Base-by-base conservation (phyloP, 2,113 vertebrate genomes). In the Aptenodytes forsteri region DNA sequence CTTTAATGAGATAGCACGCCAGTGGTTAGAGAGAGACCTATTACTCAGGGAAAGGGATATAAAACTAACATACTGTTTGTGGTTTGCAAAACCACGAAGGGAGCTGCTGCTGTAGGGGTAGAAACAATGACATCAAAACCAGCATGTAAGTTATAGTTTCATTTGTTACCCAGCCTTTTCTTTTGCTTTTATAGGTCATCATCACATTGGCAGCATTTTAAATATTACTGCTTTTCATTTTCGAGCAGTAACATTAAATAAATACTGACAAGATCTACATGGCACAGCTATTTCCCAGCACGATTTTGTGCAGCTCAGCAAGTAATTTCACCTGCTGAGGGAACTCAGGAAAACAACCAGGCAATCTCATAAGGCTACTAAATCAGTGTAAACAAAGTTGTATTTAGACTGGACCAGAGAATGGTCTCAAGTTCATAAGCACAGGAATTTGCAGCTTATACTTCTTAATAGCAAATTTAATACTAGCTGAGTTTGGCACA, bases 201-300 rank as follows among this genome's bases (percentile, higher is more conserved):
- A 87, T 93, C 59, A 65, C 64, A 72, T 77, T 87, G 87, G 52
- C 44, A 30, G 13, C 49, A 40, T 94, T 81, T 83, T 77, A 98
- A 96, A 97, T 95, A 90, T 89, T 72, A 88, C 86, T 95, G 66
- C 50, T 92, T 92, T 87, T 95, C 69, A 79, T 77, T 97, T 84
- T 90, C n/a, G 5, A 82, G 70, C 66, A 88, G 83, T 76, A 95
- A 97, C 72, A 96, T 95, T 93, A 89, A 97, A 96, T 96, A 96
- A 96, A 94, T 87, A 87, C 40, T 38, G 47, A 67, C 75, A 89
- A 92, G 78, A 85, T 29, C n/a, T 89, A 76, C 84, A 73, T 40
- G 73, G 90, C 86, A 75, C 44, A 83, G 62, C 54, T 93, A 75
- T 90, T 87, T 91, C 81, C 72, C 83, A 95, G 94, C 83, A 95